These are phyloP conservation scores for Ciconia stormi DNA, from an alignment of 2,113 vertebrate species.

Conservation along the genomic window DNA sequence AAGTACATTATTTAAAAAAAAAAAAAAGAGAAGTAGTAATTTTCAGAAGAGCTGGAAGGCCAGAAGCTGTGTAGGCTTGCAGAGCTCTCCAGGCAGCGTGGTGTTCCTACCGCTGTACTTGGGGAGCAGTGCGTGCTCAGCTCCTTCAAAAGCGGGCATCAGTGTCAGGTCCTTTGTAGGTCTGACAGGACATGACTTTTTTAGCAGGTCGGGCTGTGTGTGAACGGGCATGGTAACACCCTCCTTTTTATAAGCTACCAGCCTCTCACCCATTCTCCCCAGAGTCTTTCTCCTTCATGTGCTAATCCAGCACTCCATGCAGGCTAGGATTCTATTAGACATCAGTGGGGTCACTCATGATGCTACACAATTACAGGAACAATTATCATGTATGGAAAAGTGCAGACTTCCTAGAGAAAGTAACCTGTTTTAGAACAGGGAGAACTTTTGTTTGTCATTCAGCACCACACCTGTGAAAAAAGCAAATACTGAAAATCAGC, in stretches of 20 bases:
- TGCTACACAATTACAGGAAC: not conserved
- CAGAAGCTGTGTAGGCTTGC: not conserved
- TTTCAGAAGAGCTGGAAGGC: not conserved
- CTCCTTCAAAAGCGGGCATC: not conserved
- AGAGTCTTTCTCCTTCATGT: not conserved
- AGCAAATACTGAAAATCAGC: conserved; percentile 40
- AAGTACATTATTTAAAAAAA: not conserved
- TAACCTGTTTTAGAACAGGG: not conserved
- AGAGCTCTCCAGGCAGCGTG: not conserved
- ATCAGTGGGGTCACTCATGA: not conserved
- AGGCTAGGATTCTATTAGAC: not conserved
- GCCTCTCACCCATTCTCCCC: not conserved
- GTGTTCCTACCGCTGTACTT: not conserved
- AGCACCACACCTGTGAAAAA: not conserved
- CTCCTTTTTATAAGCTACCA: not conserved
- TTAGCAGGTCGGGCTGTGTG: not conserved
- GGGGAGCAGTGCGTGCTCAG: not conserved
- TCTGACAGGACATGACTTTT: not conserved
- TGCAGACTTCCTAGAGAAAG: not conserved
- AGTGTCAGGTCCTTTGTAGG: not conserved
- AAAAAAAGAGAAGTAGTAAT: not conserved
- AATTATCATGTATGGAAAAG: not conserved
- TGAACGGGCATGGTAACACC: not conserved
- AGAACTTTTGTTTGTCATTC: conserved; percentile 37
- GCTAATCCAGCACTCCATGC: not conserved